Evolutionary conservation across 2,797 vertebrate genomes (phyloP), one percentile per base, ranked within the genome.

Genomic region (Clamator glandarius): DNA sequence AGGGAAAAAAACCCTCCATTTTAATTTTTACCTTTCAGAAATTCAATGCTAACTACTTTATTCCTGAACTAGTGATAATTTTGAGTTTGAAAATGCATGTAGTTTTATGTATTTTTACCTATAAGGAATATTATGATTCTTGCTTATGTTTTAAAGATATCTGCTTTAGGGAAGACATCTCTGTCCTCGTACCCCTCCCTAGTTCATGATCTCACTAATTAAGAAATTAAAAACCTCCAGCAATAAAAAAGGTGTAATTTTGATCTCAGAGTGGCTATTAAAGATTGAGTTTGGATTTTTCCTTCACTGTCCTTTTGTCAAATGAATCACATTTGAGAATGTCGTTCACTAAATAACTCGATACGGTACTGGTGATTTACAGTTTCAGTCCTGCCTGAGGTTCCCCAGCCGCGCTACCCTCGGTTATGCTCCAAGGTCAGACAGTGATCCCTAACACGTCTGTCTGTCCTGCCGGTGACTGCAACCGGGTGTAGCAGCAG

Each of bases 381-480:
- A 50, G 19, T 62, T 82, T 62, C 12, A 12, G 39, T 39, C 9
- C 39, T 39, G 11, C 57, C 7, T 8, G 46, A 64, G 35, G 13
- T 35, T 35, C 68, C 18, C 29, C 23, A 6, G 41, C 39, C 17
- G 1, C 0, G 1, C 26, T 63, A 6, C 23, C 12, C 35, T 9
- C 5, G 13, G 28, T 44, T 59, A 6, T 13, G 44, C 44, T 39
- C 35, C 12, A 33, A 23, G 58, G 29, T 62, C 25, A 70, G 51
- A 12, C 35, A 52, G 23, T 1, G 15, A 46, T 39, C 31, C 14
- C 29, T 52, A 3, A 15, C 24, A 33, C 5, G 1, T 36, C 57
- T 24, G n/a, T 15, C 29, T n/a, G 52, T 61, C 52, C 41, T 72
- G 46, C 58, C 28, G 5, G 10, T 9, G 18, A 12, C 28, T 3